Evolutionary conservation across 2,113 vertebrate genomes (phyloP), one percentile per base, ranked within the genome.

Genomic region (Phalacrocorax aristotelis): DNA sequence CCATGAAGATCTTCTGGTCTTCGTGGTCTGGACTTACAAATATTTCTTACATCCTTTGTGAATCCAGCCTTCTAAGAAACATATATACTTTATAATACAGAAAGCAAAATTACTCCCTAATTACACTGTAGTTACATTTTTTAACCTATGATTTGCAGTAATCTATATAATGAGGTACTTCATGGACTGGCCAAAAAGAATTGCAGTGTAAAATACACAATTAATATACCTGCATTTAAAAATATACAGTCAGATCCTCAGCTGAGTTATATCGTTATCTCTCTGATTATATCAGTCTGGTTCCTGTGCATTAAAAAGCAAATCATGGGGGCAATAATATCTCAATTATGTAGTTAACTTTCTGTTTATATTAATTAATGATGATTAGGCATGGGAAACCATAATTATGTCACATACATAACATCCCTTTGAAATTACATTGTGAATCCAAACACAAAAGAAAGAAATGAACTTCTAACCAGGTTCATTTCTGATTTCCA

Each of bases 331-430:
- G 87, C 78, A 95, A 96, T 92, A 95, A 95, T 88, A 87, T 72
- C 89, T 91, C 84, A 95, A 78, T 97, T 95, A 94, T 91, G 70
- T 86, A 95, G 87, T 97, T 97, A 97, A 97, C 97, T 87, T 96
- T 96, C 95, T 95, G 91, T 89, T 95, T 97, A 64, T 93, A 94
- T 94, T 93, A 97, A 97, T 96, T 96, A 96, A 78, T 36, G 62
- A 97, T 95, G 91, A 97, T 96, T 95, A 95, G 93, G 79, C 75
- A 66, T 75, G 58, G 81, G 79, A 96, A 95, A 95, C 75, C 60
- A 75, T 95, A 95, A 94, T 95, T 97, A 89, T 91, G 64, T 85
- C 78, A 95, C 2, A 2, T 93, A 91, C 51, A 27, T 90, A 91
- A 83, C 75, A 96, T 62, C 49, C 49, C 18, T 95, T 95, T 86